phyloP scores from a whole-genome alignment of 2,797 vertebrate genomes.

The Alauda arvensis region DNA sequence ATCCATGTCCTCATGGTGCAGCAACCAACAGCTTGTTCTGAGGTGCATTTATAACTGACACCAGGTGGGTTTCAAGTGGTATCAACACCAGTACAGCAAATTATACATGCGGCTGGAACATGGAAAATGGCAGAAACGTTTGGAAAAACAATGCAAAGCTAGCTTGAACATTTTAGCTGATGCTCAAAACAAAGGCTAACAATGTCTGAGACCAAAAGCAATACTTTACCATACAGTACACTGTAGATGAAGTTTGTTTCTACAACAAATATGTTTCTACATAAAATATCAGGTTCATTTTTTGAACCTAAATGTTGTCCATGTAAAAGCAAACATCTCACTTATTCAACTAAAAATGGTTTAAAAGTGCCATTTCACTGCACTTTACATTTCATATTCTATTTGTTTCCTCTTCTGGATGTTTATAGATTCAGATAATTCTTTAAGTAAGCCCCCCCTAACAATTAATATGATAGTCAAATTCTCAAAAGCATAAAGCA shows the following conservation, averaged over 20 bases:
- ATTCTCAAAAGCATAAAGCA: not conserved
- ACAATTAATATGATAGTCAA: not conserved
- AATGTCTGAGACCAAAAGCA: not conserved
- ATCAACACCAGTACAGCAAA: not conserved
- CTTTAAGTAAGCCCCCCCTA: not conserved
- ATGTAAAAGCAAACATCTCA: not conserved
- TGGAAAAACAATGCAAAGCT: not conserved
- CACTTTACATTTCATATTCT: not conserved
- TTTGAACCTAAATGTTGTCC: not conserved
- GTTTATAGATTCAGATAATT: not conserved
- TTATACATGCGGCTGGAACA: not conserved
- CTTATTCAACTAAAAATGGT: not conserved
- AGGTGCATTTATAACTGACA: not conserved
- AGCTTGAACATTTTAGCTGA: conserved; percentile 18
- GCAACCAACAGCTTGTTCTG: not conserved
- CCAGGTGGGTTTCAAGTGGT: not conserved
- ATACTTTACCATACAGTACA: not conserved
- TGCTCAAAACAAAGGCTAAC: conserved; percentile 34
- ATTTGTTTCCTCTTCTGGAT: not conserved
- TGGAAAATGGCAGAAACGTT: not conserved
- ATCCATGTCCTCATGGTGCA: not conserved
- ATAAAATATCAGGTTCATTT: not conserved
- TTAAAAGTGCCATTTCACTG: not conserved
- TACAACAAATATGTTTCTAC: not conserved
- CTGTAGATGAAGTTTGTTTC: not conserved